Percentiles rank a stretch among this genome's conserved stretches.
phyloP scores from a whole-genome alignment of 2,888 invertebrate genomes.

The Caradrina kadenii region DNA sequence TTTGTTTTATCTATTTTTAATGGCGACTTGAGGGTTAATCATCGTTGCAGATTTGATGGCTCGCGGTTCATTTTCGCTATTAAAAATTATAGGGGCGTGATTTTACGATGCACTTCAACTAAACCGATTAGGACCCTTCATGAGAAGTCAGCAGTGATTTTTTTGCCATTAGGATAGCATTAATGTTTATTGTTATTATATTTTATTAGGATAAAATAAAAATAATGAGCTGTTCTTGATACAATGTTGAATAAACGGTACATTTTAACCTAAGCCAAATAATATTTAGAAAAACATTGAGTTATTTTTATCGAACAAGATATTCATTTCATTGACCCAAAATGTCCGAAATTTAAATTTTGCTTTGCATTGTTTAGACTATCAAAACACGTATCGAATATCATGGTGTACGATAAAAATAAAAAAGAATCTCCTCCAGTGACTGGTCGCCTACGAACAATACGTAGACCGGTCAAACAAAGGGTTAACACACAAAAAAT shows the following conservation, averaged over 20 bases:
- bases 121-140: conserved; percentile 60
- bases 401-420: conserved; percentile 43
- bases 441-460: conserved; percentile 53
- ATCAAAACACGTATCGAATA: conserved; percentile 45
- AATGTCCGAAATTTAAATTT: conserved; percentile 18
- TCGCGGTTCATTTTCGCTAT: conserved; percentile 71
- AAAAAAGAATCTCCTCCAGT: conserved; percentile 22
- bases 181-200: conserved; percentile 32
- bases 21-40: conserved; percentile 83
- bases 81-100: conserved; percentile 58
- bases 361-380: conserved; percentile 39
- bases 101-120: conserved; percentile 57
- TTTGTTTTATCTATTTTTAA: conserved; percentile 89
- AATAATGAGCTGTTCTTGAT: not conserved
- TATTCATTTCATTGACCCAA: not conserved
- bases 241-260: too few relatives aligned
- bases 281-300: not conserved
- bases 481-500: conserved; percentile 55
- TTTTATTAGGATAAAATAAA: conserved; percentile 30
- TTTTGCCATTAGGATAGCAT: conserved; percentile 33
- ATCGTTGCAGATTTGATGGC: conserved; percentile 80
- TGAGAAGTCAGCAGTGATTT: conserved; percentile 43
- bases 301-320: not conserved
- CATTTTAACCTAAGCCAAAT: too few relatives aligned
- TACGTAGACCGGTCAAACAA: conserved; percentile 54